A percentile compares a stretch with the other conserved stretches of the same genome.
These are phyloP conservation scores for Heloderma charlesbogerti DNA, from an alignment of 2,113 vertebrate species.

Conservation along the genomic window DNA sequence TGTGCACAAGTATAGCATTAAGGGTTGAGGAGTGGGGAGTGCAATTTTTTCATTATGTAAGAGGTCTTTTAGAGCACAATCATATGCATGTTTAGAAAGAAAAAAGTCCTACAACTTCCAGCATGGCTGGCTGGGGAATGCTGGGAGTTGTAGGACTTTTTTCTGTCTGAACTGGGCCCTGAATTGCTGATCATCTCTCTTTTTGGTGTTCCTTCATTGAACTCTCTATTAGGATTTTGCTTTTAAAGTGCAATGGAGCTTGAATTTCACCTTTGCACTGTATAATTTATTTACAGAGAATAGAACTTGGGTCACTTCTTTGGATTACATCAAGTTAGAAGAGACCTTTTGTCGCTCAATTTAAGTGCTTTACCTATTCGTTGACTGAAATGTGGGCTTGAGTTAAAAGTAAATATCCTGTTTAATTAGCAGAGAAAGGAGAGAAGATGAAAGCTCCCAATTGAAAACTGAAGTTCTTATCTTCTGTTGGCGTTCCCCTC, in stretches of 20 bases:
- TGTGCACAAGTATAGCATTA: background rate
- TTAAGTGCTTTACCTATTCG: background rate
- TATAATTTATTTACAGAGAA: constrained; percentile 1
- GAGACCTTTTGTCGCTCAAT: background rate
- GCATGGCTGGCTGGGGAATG: no score
- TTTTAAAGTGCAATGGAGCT: background rate
- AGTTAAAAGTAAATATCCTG: constrained; percentile 23
- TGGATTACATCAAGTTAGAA: constrained; percentile 13
- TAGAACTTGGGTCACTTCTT: background rate
- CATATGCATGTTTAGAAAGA: no score
- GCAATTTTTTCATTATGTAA: background rate
- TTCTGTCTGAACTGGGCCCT: background rate
- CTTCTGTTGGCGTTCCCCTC: background rate
- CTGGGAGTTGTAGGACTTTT: no score
- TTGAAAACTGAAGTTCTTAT: background rate
- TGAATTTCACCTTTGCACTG: constrained; percentile 12
- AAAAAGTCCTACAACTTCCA: no score
- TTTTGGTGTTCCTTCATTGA: constrained; percentile 1
- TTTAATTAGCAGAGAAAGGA: background rate
- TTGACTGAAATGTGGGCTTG: background rate
- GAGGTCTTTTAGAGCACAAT: background rate
- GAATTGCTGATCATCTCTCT: constrained; percentile 2
- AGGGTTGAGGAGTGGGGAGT: background rate
- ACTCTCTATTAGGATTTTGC: background rate
- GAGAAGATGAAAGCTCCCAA: constrained; percentile 15